Evolutionary conservation across 1,140 invertebrate species (phyloP).

Genomic region (silkworm (Bombyx mori)): DNA sequence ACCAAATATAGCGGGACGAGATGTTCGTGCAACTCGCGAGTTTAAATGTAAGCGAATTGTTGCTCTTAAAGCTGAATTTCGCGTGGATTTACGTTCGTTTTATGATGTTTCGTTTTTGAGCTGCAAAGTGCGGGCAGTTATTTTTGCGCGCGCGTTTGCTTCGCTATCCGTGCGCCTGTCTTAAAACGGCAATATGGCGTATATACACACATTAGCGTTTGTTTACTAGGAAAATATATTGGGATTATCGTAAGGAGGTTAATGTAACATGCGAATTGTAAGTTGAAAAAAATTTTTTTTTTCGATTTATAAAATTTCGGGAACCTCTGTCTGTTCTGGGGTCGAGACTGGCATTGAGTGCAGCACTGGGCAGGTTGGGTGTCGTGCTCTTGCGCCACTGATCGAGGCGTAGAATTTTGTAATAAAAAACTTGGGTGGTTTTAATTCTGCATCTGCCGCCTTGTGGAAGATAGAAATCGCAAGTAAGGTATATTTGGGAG

Average conservation of each 20-base stretch:
- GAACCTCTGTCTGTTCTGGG: too few species aligned
- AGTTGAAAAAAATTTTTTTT: too few species aligned
- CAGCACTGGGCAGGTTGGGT: too few species aligned
- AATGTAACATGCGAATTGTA: background rate
- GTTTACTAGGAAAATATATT: constrained; percentile 35
- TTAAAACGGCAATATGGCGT: constrained; percentile 54
- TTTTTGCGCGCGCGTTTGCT: constrained; percentile 47
- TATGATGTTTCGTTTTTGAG: constrained; percentile 19
- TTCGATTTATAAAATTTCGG: too few species aligned
- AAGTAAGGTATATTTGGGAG: too few species aligned
- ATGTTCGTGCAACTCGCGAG: constrained; percentile 25
- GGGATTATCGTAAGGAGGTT: constrained; percentile 3
- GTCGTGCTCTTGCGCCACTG: too few species aligned
- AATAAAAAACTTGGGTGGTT: too few species aligned
- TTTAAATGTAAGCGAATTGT: constrained; percentile 1
- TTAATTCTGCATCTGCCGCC: too few species aligned
- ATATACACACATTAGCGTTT: constrained; percentile 21
- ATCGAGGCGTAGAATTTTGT: too few species aligned
- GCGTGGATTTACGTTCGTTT: constrained; percentile 5
- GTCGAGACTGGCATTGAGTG: too few species aligned
- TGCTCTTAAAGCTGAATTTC: constrained; percentile 20
- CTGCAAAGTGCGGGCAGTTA: constrained; percentile 44
- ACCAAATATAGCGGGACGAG: constrained; percentile 49
- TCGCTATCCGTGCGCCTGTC: constrained; percentile 55
- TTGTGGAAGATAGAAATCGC: too few species aligned